A percentile compares a stretch with the other conserved stretches of the same genome.
These are phyloP conservation scores for Ptychodera flava DNA, from an alignment of 35 echinoderm and acorn worm genomes.

Conservation along the genomic window DNA sequence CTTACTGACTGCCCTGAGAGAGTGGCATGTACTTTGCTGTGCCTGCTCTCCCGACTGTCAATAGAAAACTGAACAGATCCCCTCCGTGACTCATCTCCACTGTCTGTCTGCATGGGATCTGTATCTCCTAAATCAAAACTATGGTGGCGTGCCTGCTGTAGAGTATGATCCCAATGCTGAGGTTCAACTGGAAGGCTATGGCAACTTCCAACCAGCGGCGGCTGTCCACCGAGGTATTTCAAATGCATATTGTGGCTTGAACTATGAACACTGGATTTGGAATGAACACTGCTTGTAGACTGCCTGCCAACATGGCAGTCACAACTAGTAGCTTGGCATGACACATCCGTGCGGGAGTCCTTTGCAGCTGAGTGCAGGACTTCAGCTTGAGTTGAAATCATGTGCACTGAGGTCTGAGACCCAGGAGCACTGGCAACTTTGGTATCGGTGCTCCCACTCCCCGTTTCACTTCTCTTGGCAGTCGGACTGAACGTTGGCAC, in stretches of 20 bases:
- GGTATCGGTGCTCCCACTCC: not conserved
- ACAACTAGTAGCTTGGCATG: not conserved
- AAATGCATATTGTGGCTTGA: not conserved
- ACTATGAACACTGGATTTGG: not conserved
- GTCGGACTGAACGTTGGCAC: not conserved
- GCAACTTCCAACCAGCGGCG: not conserved
- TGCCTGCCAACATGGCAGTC: no score
- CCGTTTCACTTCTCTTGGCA: conserved; percentile 18
- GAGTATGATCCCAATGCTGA: not conserved
- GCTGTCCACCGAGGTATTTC: not conserved
- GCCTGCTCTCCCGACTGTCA: not conserved
- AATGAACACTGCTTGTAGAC: not conserved
- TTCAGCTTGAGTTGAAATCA: not conserved
- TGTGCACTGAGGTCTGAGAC: not conserved
- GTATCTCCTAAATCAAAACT: not conserved
- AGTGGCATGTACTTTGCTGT: not conserved
- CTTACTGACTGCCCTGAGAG: not conserved
- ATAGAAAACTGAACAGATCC: not conserved
- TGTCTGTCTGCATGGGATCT: not conserved
- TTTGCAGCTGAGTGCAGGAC: not conserved
- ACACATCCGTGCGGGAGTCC: not conserved
- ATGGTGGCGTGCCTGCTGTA: not conserved
- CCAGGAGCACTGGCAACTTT: not conserved
- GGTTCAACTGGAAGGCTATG: not conserved
- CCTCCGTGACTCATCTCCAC: not conserved